Percentiles rank a stretch among this genome's conserved stretches.
Conservation (phyloP, 2,797 vertebrate species). For the Pagetopsis macropterus region DNA sequence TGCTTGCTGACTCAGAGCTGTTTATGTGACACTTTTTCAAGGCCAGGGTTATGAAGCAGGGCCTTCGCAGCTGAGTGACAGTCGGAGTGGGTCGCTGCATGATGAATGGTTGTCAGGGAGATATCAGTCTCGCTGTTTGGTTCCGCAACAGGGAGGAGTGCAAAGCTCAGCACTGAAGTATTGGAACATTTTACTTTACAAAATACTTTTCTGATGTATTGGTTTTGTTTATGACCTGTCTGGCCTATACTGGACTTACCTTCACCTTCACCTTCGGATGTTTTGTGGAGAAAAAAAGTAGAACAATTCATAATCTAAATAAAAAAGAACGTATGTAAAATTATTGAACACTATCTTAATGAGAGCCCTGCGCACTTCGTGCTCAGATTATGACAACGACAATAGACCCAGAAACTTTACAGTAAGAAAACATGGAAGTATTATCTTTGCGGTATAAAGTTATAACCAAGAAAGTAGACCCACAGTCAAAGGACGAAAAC, state of each 20-base stretch:
- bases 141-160: neutral
- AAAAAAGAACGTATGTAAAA: too few species aligned
- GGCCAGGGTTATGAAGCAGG: neutral
- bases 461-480: neutral
- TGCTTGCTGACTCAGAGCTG: slow-evolving; percentile 17
- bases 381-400: neutral
- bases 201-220: neutral
- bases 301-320: too few species aligned
- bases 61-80: slow-evolving; percentile 17
- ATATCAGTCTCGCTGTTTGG: slow-evolving; percentile 8
- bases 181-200: neutral
- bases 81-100: neutral
- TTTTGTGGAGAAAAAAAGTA: too few species aligned
- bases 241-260: neutral
- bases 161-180: neutral
- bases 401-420: neutral
- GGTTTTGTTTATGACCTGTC: neutral
- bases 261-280: neutral
- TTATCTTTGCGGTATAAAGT: neutral
- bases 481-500: neutral
- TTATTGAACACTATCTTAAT: neutral
- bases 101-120: slow-evolving; percentile 9
- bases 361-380: neutral
- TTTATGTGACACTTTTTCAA: slow-evolving; percentile 38
- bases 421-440: neutral